Evolutionary conservation across 2,797 vertebrate species (phyloP), one percentile per base, ranked within the genome.

Genomic region (Ctenochaetus hawaiiensis): DNA sequence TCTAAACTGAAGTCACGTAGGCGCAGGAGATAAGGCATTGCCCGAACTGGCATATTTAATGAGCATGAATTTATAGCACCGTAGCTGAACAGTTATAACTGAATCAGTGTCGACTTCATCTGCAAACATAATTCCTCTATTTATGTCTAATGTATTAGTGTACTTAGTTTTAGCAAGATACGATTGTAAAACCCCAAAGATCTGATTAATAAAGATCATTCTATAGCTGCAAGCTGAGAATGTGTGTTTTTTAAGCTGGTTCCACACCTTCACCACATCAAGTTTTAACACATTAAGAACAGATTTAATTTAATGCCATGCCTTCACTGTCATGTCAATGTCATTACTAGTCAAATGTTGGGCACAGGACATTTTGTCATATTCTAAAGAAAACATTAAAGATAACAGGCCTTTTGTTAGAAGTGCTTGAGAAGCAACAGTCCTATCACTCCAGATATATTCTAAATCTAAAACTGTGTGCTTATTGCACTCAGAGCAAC

Each of bases 51-150:
- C 34, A 16, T 18, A 34, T 26, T 18, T 45, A 39, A 57, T 52
- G 4, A 67, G 9, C 34, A 34, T 17, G 7, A 17, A 20, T 64
- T 43, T 8, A 17, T 22, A 18, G 6, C 3, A 69, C 1, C 8
- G 8, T 22, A 13, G 43, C 4, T 34, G 6, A 76, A 47, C 23
- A 47, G 20, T 47, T 17, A 16, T 13, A 41, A 51, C 4, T 16
- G 1, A 45, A 51, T 66, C 44, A 48, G 2, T 20, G 17, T 65
- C 48, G 39, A 6, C 22, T 44, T 62, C 26, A 52, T 62, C 39
- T 68, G 47, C 67, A 72, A 72, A 56, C 60, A 74, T 82, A 23
- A 73, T 60, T 74, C 41, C n/a, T 82, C 58, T 90, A 87, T 89
- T 89, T 90, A 90, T 90, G 71, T 77, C 67, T 58, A 67, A 64